Percentiles rank a stretch among this genome's conserved stretches.
These are phyloP conservation scores for Motacilla tschutschensis DNA, from an alignment of 2,113 vertebrate genomes.

Conservation along the genomic window DNA sequence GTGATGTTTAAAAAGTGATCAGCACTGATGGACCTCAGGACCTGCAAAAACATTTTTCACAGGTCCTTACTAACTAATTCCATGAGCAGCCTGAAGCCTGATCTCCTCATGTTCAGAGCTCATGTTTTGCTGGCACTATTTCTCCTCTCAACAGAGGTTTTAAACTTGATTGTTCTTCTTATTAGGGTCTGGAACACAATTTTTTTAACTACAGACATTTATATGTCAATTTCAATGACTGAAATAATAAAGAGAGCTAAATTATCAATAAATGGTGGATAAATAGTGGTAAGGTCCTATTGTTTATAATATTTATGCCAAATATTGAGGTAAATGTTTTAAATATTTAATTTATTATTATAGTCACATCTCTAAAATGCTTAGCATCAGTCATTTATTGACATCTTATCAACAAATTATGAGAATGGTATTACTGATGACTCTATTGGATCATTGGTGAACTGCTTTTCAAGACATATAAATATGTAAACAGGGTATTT, in stretches of 20 bases:
- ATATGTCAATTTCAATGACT: not conserved
- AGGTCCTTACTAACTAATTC: not conserved
- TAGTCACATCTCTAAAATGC: not conserved
- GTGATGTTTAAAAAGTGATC: not conserved
- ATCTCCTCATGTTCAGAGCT: not conserved
- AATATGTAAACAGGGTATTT: not conserved
- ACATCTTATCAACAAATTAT: not conserved
- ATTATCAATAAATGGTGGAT: not conserved
- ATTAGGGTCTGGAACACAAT: not conserved
- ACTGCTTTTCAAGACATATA: not conserved
- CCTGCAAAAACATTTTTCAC: not conserved
- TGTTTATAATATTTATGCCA: not conserved
- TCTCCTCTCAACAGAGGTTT: not conserved
- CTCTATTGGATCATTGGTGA: not conserved
- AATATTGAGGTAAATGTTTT: not conserved
- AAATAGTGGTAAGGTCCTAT: not conserved
- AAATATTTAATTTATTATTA: not conserved
- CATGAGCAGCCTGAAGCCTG: not conserved
- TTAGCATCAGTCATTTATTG: not conserved
- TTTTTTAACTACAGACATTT: not conserved
- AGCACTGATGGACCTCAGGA: not conserved
- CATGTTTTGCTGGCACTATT: not conserved
- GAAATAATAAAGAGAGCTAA: not conserved
- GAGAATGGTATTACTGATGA: not conserved
- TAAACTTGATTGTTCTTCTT: not conserved